Base-by-base conservation (phyloP, 1,140 invertebrate species). In the Rhopalosiphum padi region DNA sequence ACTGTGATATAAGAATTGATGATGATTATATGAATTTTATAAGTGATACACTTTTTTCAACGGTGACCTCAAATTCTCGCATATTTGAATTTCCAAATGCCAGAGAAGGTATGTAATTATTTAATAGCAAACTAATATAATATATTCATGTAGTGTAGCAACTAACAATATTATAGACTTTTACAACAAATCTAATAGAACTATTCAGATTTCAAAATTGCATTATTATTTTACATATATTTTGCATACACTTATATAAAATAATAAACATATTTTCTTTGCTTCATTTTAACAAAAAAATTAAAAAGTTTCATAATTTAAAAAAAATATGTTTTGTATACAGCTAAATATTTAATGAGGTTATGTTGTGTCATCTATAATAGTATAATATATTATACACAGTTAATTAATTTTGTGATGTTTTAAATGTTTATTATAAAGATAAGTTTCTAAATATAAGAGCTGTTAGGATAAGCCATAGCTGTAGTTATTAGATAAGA, bases 61-160 rank as follows among this genome's bases (percentile, higher is more conserved):
- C 97, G 86, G 97, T 98, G 94, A 97, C 97, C 94, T 97, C 96
- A 87, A 98, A 98, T 96, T 98, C 98, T 95, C 98, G 98, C 37
- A 85, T 93, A 37, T 98, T 99, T 96, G 97, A 98, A 94, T 99
- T 99, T 96, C 99, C 99, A 18, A 99, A 99, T 96, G 97, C 98
- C 53, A 97, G 98, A 96, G 99, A 99, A 51, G 48, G 91, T 93
- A 86, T 46, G 91, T 85, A 85, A 48, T 96, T 77, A 35, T 98
- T 99, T 94, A 97, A 98, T 99, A 96, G 5, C 15, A 15, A 51
- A 51, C 48, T 51, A 51, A 51, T 18, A 46, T 86, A 46, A n/a
- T n/a, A 88, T 35, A n/a, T 48, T 48, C 4, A 68, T 68, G 15
- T n/a, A 68, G 30, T 18, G 30, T 68, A 68, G 9, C 9, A 41